Percentiles rank a stretch among this genome's conserved stretches.
Evolutionary conservation across 1,140 invertebrate genomes (phyloP).

Genomic region (Bombus haemorrhoidalis): DNA sequence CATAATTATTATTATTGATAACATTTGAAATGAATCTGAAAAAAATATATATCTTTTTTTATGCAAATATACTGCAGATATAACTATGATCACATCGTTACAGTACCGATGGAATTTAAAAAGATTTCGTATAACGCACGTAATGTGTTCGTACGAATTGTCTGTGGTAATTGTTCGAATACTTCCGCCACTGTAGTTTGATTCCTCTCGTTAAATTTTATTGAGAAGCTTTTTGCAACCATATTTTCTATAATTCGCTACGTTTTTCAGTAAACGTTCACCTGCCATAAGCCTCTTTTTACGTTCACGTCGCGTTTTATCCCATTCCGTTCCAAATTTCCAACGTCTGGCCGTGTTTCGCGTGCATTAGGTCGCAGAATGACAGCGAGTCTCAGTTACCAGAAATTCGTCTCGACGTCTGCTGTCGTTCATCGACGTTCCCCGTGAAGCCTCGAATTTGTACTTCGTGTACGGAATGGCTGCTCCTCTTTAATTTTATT

Average conservation of each 20-base stretch:
- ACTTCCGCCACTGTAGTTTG: too few relatives aligned
- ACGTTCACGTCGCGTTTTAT: slow-evolving; percentile 20
- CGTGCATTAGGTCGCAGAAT: neutral
- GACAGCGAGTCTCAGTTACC: slow-evolving; percentile 7
- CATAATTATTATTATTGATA: too few relatives aligned
- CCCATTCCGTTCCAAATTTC: neutral
- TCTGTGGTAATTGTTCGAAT: neutral
- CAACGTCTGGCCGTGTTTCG: slow-evolving; percentile 2
- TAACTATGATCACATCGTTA: neutral
- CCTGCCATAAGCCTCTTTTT: neutral
- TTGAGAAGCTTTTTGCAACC: neutral
- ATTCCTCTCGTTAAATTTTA: neutral
- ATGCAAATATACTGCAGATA: too few relatives aligned
- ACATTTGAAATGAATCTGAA: too few relatives aligned
- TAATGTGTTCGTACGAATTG: neutral
- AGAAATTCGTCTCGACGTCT: slow-evolving; percentile 32
- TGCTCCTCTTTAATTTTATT: slow-evolving; percentile 8
- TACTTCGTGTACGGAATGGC: neutral
- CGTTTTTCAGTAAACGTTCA: neutral
- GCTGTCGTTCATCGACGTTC: slow-evolving; percentile 33
- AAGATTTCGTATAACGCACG: neutral
- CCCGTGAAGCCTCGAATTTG: slow-evolving; percentile 19
- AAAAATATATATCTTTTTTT: too few relatives aligned
- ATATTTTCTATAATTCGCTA: too few relatives aligned
- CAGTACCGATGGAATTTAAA: neutral